Conservation (phyloP, 2,888 invertebrate genomes). For the Kryphioiulus occultus region DNA sequence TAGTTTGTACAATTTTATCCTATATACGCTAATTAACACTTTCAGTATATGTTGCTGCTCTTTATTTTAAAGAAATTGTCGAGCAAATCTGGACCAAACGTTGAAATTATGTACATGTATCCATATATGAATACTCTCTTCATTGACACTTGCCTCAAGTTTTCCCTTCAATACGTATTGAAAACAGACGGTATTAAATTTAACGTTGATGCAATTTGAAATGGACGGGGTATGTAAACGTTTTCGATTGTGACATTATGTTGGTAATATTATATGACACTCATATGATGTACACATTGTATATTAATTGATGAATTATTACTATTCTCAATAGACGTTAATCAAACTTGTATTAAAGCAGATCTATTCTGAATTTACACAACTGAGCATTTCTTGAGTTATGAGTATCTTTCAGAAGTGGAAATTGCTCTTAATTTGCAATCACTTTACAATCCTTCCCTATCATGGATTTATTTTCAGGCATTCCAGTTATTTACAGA, state of each 20-base stretch:
- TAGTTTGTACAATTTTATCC: slow-evolving; percentile 35
- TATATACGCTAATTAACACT: slow-evolving; percentile 21
- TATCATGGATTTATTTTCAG: no score
- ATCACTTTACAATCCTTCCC: no score
- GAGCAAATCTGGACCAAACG: slow-evolving; percentile 31
- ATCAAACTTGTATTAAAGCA: slow-evolving; percentile 31
- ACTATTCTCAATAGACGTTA: slow-evolving; percentile 20
- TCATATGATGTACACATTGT: slow-evolving; percentile 20
- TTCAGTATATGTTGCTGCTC: slow-evolving; percentile 2
- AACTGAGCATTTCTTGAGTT: neutral
- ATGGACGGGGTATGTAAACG: neutral
- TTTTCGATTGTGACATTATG: neutral
- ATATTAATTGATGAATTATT: slow-evolving; percentile 22
- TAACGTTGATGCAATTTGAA: neutral
- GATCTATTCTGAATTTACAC: slow-evolving; percentile 26
- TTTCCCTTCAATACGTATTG: neutral
- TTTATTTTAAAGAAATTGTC: neutral
- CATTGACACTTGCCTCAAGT: neutral
- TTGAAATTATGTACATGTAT: slow-evolving; percentile 25
- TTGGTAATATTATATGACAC: neutral
- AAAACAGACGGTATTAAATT: neutral
- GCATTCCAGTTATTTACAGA: no score
- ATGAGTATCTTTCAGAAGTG: neutral
- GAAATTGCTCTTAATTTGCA: no score
- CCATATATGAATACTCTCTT: neutral